Conservation (phyloP, 2,113 vertebrate species). For the Saccopteryx leptura region DNA sequence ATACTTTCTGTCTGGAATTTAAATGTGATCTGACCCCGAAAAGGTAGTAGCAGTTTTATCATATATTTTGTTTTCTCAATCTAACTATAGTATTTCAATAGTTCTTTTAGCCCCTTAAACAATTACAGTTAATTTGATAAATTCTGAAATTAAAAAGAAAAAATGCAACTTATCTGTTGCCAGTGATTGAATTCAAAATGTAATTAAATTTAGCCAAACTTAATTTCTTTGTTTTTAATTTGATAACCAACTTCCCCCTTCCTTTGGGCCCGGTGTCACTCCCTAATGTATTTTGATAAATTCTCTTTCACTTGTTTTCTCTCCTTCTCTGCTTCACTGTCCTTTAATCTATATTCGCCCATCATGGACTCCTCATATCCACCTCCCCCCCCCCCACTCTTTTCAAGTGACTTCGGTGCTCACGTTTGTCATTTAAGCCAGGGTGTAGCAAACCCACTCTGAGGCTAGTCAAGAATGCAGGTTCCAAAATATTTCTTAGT, state of each 20-base stretch:
- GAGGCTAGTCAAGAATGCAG: not conserved
- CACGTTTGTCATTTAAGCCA: not conserved
- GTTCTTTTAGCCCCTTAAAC: not conserved
- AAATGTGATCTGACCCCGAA: not conserved
- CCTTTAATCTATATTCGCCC: not conserved
- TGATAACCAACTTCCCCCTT: not conserved
- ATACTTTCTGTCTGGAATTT: slow-evolving; percentile 43
- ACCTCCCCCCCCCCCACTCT: rapidly evolving
- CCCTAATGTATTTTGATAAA: not conserved
- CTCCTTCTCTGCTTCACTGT: not conserved
- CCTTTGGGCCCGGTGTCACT: not conserved
- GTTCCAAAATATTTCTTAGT: not conserved
- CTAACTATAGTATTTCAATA: not conserved
- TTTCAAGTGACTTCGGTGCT: not conserved
- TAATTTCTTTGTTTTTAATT: slow-evolving; percentile 57
- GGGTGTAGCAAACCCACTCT: not conserved
- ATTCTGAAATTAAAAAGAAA: slow-evolving; percentile 51
- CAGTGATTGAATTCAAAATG: not conserved
- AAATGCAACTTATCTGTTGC: not conserved
- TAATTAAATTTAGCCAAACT: slow-evolving; percentile 64
- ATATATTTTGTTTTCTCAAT: slow-evolving; percentile 21
- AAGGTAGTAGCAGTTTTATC: not conserved
- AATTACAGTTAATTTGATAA: slow-evolving; percentile 57
- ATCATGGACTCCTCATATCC: not conserved
- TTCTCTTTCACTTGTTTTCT: not conserved